Evolutionary conservation across 2,888 invertebrate genomes (phyloP), one percentile per base, ranked within the genome.

Genomic region (Calephelis perditalis): DNA sequence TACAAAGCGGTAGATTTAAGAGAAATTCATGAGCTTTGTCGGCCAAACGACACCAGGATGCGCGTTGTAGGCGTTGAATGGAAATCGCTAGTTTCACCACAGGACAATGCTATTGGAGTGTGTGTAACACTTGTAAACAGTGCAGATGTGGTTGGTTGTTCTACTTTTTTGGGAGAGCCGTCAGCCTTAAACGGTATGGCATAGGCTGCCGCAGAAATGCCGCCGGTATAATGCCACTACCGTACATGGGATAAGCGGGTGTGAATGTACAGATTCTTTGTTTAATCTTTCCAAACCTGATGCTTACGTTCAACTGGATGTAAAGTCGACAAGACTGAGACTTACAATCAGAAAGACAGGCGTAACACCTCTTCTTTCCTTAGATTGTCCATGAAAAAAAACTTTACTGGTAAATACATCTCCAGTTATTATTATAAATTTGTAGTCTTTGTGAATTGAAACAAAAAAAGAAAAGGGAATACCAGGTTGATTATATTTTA

Each of bases 131-230:
- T 78, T 89, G 90, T 89, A 86, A 90, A 89, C 89, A 88, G 75
- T 78, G 71, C 74, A 72, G 80, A 77, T 81, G 78, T 77, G 81
- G 84, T 81, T 83, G 79, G 85, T 81, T 82, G 88, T 84, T 85
- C 84, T 85, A 87, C 90, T 89, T 89, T 89, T 90, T 90, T 89
- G 87, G 89, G 79, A 86, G 84, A 88, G 83, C 80, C 80, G 78
- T 80, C 74, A 72, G 73, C 87, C 90, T 74, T 88, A 89, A 82
- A 85, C 79, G 88, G 89, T 65, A 69, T 67, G 74, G 79, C 76
- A 88, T 81, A 88, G 85, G 83, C 74, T 71, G 82, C 86, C 86
- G 86, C 85, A 76, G 78, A 82, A 82, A 84, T 86, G 80, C 86
- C 81, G 72, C 78, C 77, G 73, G 78, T 77, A 88, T 86, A 87